These are phyloP conservation scores for Ectemnius cavifrons DNA, from an alignment of 2,888 invertebrate species.

Conservation along the genomic window DNA sequence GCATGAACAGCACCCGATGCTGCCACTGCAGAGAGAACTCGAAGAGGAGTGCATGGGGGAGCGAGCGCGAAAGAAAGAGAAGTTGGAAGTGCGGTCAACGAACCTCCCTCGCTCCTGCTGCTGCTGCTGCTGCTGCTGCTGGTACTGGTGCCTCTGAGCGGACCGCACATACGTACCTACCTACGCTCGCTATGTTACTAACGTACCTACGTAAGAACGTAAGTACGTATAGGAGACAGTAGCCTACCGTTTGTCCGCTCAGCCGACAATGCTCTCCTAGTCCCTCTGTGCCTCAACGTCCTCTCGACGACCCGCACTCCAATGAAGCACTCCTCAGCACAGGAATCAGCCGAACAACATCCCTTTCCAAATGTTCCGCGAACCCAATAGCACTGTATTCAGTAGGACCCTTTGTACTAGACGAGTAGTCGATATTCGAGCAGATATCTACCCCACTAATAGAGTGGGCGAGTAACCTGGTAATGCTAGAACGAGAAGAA, in stretches of 20 bases:
- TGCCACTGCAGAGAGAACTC: slow-evolving; percentile 1
- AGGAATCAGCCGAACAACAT: slow-evolving; percentile 6
- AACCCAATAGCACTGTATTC: slow-evolving; percentile 3
- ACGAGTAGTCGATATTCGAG: too few relatives aligned
- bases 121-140: slow-evolving; percentile 30
- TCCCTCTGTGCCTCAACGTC: slow-evolving; percentile 25
- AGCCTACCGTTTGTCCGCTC: slow-evolving; percentile 55
- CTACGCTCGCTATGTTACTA: slow-evolving; percentile 46
- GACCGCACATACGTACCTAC: slow-evolving; percentile 39
- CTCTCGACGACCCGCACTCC: background rate
- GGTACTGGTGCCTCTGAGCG: slow-evolving; percentile 12
- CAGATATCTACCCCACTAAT: too few relatives aligned
- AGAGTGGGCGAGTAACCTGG: background rate
- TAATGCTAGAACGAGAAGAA: background rate
- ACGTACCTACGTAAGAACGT: slow-evolving; percentile 44
- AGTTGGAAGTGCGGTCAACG: slow-evolving; percentile 73
- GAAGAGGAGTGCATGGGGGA: background rate
- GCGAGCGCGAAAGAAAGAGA: slow-evolving; percentile 12
- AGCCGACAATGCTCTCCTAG: slow-evolving; percentile 38
- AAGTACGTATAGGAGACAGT: slow-evolving; percentile 37
- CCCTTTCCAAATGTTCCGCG: slow-evolving; percentile 23
- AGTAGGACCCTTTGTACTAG: too few relatives aligned
- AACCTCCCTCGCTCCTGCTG: slow-evolving; percentile 57
- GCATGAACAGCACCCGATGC: background rate
- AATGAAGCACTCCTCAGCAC: background rate